Percentiles rank a stretch among this genome's conserved stretches.
phyloP scores from a whole-genome alignment of 2,113 vertebrate species.

The Mola mola region DNA sequence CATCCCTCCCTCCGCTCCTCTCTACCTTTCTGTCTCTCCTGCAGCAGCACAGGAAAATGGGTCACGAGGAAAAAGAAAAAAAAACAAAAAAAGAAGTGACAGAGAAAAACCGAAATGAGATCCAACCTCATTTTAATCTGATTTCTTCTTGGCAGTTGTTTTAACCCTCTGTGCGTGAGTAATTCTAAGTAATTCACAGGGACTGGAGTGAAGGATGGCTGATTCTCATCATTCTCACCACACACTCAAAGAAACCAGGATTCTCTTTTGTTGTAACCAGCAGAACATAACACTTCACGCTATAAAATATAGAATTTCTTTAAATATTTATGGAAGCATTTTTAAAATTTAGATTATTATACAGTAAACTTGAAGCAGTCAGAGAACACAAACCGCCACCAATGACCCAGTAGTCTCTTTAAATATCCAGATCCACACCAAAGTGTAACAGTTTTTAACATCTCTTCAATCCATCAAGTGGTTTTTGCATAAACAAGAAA shows the following conservation, averaged over 20 bases:
- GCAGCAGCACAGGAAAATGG: slow-evolving; percentile 67
- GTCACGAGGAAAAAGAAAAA: slow-evolving; percentile 71
- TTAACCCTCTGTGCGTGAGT: slow-evolving; percentile 64
- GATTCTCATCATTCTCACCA: slow-evolving; percentile 17
- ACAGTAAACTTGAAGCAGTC: too few relatives aligned
- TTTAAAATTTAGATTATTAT: too few relatives aligned
- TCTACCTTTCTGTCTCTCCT: slow-evolving; percentile 41
- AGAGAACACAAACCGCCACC: too few relatives aligned
- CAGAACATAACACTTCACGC: neutral
- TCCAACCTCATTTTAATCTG: slow-evolving; percentile 74
- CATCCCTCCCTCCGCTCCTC: slow-evolving; percentile 42
- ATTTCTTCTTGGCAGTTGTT: slow-evolving; percentile 70
- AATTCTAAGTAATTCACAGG: neutral
- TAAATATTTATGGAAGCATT: neutral
- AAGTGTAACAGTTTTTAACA: too few relatives aligned
- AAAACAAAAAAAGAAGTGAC: slow-evolving; percentile 69
- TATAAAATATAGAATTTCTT: neutral
- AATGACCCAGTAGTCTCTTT: too few relatives aligned
- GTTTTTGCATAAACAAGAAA: too few relatives aligned
- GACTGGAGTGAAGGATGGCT: neutral
- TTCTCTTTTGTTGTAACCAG: slow-evolving; percentile 2
- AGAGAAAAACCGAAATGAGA: slow-evolving; percentile 73
- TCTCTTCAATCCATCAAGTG: too few relatives aligned
- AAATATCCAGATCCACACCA: too few relatives aligned
- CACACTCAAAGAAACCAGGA: too few relatives aligned